A percentile compares a stretch with the other conserved stretches of the same genome.
Conservation (phyloP, 2,888 invertebrate genomes). For the Melangyna quadrimaculata region DNA sequence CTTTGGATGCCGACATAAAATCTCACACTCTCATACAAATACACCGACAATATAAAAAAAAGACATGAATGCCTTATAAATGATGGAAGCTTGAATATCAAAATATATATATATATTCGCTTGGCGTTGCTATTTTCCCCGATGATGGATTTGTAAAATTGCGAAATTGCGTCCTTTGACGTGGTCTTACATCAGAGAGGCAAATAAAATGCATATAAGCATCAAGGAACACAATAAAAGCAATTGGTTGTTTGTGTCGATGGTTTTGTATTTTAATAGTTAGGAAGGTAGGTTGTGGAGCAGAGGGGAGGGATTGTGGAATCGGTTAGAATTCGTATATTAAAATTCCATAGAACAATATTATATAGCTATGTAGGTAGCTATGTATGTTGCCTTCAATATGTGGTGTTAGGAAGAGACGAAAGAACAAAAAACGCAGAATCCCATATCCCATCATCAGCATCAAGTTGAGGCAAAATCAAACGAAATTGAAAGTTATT, state of each 20-base stretch:
- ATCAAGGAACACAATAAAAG: constrained; percentile 10
- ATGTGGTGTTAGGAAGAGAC: neutral
- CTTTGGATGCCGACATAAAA: constrained; percentile 16
- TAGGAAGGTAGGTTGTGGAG: neutral
- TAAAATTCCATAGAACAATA: constrained; percentile 59
- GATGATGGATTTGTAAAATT: constrained; percentile 62
- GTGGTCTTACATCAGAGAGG: constrained; percentile 23
- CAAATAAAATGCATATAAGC: constrained; percentile 24
- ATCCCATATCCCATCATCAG: neutral
- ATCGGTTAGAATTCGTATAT: constrained; percentile 47
- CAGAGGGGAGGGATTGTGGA: neutral
- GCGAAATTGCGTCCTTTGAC: constrained; percentile 37
- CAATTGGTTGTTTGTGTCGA: neutral
- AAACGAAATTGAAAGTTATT: constrained; percentile 63
- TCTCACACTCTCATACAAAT: neutral
- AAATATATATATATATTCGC: constrained; percentile 43
- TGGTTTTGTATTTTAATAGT: neutral
- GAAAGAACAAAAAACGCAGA: neutral
- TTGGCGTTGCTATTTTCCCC: constrained; percentile 55
- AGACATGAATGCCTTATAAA: neutral
- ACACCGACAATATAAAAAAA: neutral
- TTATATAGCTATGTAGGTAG: neutral
- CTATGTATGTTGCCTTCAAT: neutral
- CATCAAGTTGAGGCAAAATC: constrained; percentile 22
- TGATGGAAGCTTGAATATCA: neutral